A percentile compares a stretch with the other conserved stretches of the same genome.
Conservation (phyloP, 2,888 invertebrate genomes). For the Leuctra nigra region DNA sequence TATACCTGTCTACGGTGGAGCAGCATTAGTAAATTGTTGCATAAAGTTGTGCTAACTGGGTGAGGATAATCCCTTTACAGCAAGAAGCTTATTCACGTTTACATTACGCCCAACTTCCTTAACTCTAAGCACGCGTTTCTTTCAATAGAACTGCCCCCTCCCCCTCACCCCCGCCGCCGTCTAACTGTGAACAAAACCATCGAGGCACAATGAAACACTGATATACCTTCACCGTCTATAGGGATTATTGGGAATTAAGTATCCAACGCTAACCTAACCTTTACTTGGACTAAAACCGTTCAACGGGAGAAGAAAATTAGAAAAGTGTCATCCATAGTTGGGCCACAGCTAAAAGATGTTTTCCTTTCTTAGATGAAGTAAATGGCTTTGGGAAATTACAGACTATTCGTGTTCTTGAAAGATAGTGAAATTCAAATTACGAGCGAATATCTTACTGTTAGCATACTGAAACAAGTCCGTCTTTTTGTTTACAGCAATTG, state of each 20-base stretch:
- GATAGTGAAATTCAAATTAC: too few relatives aligned
- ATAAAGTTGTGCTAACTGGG: conserved; percentile 2
- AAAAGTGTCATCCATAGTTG: not conserved
- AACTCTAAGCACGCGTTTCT: not conserved
- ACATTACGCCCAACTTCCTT: not conserved
- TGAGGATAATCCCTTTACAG: conserved; percentile 1
- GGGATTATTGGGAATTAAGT: conserved; percentile 12
- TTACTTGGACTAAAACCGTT: not conserved
- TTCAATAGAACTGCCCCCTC: not conserved
- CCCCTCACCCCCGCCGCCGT: not conserved
- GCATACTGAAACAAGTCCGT: too few relatives aligned
- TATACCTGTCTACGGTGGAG: too few relatives aligned
- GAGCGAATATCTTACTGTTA: too few relatives aligned
- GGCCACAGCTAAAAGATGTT: too few relatives aligned
- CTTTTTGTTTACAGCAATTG: too few relatives aligned
- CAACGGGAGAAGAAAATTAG: not conserved
- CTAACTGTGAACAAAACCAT: conserved; percentile 4
- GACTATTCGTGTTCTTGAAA: too few relatives aligned
- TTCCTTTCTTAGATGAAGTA: too few relatives aligned
- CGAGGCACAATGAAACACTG: conserved; percentile 5
- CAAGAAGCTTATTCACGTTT: conserved; percentile 9
- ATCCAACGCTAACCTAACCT: not conserved
- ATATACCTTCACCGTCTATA: not conserved
- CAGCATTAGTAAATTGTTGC: too few relatives aligned
- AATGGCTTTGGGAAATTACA: too few relatives aligned